Evolutionary conservation across 2,797 vertebrate genomes (phyloP).

Genomic region (Coendou prehensilis): DNA sequence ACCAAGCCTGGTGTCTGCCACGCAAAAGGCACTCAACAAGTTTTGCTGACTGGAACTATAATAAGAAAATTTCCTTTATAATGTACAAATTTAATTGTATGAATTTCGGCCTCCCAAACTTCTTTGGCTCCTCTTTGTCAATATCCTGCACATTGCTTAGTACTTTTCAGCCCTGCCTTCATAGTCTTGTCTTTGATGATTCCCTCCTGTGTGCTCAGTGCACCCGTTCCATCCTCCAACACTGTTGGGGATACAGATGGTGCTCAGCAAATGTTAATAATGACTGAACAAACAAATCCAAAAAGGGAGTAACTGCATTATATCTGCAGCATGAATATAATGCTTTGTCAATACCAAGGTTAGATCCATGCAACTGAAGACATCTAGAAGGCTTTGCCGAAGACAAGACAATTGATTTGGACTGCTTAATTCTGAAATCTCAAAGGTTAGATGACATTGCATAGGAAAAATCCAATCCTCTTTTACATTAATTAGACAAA

Average conservation of each 20-base stretch:
- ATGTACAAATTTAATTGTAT: background rate
- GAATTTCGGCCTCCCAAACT: background rate
- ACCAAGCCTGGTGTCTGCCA: background rate
- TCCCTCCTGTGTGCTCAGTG: background rate
- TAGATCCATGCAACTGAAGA: background rate
- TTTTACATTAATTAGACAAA: constrained; percentile 81
- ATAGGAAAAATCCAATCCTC: constrained; percentile 57
- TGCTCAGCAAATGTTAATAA: background rate
- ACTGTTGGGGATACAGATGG: background rate
- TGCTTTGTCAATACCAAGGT: background rate
- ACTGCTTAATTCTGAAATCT: constrained; percentile 44
- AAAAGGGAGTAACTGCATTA: background rate
- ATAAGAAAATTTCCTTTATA: background rate
- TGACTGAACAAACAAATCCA: background rate
- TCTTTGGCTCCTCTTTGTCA: background rate
- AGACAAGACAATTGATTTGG: constrained; percentile 44
- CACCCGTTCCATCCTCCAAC: background rate
- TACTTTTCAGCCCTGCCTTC: background rate
- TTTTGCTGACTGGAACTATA: background rate
- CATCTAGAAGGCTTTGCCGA: background rate
- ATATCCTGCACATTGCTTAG: background rate
- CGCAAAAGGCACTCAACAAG: background rate
- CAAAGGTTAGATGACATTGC: constrained; percentile 69
- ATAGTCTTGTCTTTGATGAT: background rate
- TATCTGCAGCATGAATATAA: background rate